These are phyloP conservation scores for Argentina silus DNA, from an alignment of 2,797 vertebrate genomes.

Conservation along the genomic window DNA sequence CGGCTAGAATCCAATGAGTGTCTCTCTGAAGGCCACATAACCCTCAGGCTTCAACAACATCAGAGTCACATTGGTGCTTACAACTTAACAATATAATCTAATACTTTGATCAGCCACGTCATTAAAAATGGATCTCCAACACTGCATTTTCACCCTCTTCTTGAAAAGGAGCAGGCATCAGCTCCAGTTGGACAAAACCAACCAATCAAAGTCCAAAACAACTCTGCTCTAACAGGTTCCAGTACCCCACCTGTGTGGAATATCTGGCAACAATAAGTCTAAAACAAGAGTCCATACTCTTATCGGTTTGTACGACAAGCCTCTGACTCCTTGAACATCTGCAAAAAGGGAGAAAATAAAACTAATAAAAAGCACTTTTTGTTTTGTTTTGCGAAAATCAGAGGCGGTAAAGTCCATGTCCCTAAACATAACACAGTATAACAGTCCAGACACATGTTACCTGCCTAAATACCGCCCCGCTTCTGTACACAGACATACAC, in stretches of 20 bases:
- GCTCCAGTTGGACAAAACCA: slow-evolving; percentile 53
- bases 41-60: slow-evolving; percentile 25
- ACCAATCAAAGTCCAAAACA: slow-evolving; percentile 39
- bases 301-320: slow-evolving; percentile 28
- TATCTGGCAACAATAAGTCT: slow-evolving; percentile 7
- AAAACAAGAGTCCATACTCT: slow-evolving; percentile 8
- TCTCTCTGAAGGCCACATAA: slow-evolving; percentile 7
- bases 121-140: slow-evolving; percentile 43
- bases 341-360: slow-evolving; percentile 38
- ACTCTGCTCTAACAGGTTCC: slow-evolving; percentile 23
- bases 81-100: slow-evolving; percentile 17
- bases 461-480: slow-evolving; percentile 53
- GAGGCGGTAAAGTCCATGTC: slow-evolving; percentile 54
- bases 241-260: background rate
- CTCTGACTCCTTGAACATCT: slow-evolving; percentile 26
- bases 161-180: slow-evolving; percentile 46
- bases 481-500: slow-evolving; percentile 62
- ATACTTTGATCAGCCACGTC: slow-evolving; percentile 43
- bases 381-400: slow-evolving; percentile 37
- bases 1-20: slow-evolving; percentile 30
- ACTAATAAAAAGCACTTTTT: slow-evolving; percentile 34
- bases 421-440: slow-evolving; percentile 64
- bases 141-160: slow-evolving; percentile 20
- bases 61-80: slow-evolving; percentile 9
- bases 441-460: slow-evolving; percentile 69